Evolutionary conservation across 2,797 vertebrate species (phyloP).

Genomic region (Thaleichthys pacificus): DNA sequence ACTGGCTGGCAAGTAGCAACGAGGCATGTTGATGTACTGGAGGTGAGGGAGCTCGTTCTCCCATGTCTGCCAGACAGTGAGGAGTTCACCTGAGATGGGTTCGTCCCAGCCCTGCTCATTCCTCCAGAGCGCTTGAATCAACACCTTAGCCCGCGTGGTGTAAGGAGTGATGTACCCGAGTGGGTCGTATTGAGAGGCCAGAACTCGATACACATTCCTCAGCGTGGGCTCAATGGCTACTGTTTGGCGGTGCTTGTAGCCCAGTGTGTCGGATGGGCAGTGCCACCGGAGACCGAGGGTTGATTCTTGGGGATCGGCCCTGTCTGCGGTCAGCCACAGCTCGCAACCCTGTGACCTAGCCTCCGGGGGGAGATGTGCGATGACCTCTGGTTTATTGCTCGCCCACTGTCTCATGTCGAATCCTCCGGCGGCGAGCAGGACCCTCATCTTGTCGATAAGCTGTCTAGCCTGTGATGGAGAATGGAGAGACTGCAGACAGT

Average conservation of each 20-base stretch:
- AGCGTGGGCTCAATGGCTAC: background rate
- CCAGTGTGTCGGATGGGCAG: too few species aligned
- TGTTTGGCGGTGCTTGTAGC: too few species aligned
- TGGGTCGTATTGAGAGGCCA: conserved; percentile 15
- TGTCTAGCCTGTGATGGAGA: background rate
- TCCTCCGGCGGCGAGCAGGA: background rate
- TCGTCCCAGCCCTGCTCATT: background rate
- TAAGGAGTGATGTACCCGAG: conserved; percentile 1
- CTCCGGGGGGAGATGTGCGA: background rate
- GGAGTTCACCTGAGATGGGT: background rate
- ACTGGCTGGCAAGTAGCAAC: background rate
- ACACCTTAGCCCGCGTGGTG: conserved; percentile 4
- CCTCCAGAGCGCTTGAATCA: background rate
- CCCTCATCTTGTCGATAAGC: background rate
- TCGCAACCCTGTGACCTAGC: too few species aligned
- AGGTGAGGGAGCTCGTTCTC: background rate
- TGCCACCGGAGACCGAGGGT: too few species aligned
- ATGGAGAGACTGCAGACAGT: background rate
- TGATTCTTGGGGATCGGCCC: too few species aligned
- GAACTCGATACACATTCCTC: conserved; percentile 3
- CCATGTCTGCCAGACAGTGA: background rate
- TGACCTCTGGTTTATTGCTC: background rate
- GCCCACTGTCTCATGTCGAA: conserved; percentile 21
- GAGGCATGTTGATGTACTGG: background rate
- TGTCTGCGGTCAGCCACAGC: too few species aligned